Evolutionary conservation across 2,113 vertebrate species (phyloP).

Genomic region (Penelope pileata): DNA sequence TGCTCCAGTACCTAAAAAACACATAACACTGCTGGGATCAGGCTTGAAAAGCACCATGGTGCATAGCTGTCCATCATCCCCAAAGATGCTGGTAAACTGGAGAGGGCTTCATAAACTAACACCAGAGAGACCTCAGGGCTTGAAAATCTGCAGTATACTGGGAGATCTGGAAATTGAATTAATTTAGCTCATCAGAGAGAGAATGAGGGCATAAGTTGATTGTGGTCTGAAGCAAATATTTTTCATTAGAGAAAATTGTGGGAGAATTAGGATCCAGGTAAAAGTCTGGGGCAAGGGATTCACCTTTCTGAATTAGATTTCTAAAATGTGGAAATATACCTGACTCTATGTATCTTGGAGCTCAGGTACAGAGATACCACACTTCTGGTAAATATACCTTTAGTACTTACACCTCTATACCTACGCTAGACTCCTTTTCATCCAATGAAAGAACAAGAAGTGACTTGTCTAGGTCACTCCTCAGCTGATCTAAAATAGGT

Average conservation of each 20-base stretch:
- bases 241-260: not conserved
- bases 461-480: not conserved
- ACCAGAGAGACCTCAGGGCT: not conserved
- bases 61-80: not conserved
- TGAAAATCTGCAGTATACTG: not conserved
- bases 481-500: not conserved
- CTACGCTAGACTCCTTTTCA: not conserved
- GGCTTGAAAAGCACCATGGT: not conserved
- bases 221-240: not conserved
- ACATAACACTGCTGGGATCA: not conserved
- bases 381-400: not conserved
- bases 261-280: not conserved
- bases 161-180: not conserved
- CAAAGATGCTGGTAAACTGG: not conserved
- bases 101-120: not conserved
- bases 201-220: not conserved
- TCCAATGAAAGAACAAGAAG: not conserved
- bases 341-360: not conserved
- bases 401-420: not conserved
- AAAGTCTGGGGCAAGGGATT: not conserved
- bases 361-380: not conserved
- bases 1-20: not conserved
- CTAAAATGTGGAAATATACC: not conserved
- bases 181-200: not conserved
- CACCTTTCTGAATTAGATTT: not conserved